phyloP scores from a whole-genome alignment of 2,113 vertebrate species.

The Hucho hucho region DNA sequence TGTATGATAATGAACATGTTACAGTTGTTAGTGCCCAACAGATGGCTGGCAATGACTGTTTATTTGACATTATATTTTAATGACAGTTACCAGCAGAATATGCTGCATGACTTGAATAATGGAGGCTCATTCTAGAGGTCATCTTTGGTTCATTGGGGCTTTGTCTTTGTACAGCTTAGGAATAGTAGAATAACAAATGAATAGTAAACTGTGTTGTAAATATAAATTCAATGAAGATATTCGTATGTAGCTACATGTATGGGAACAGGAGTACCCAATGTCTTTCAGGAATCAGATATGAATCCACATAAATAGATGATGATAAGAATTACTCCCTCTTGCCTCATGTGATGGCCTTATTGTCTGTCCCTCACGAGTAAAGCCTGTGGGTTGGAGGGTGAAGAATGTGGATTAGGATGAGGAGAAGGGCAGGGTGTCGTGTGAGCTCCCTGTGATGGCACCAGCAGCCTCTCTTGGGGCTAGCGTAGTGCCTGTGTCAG shows the following conservation, averaged over 20 bases:
- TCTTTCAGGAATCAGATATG: not conserved
- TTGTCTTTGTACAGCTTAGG: not conserved
- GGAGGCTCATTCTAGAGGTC: slow-evolving; percentile 45
- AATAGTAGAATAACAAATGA: slow-evolving; percentile 2
- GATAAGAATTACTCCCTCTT: not conserved
- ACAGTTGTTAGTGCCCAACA: slow-evolving; percentile 39
- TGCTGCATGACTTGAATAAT: slow-evolving; percentile 41
- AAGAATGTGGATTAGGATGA: slow-evolving; percentile 26
- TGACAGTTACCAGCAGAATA: slow-evolving; percentile 35
- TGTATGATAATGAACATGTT: slow-evolving; percentile 53
- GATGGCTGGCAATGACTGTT: slow-evolving; percentile 55
- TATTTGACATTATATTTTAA: slow-evolving; percentile 58
- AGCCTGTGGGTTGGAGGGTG: slow-evolving; percentile 13
- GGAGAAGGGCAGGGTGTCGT: slow-evolving; percentile 12
- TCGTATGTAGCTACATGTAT: not conserved
- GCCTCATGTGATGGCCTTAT: not conserved
- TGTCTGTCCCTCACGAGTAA: not conserved
- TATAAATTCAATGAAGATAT: too few relatives aligned
- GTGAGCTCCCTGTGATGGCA: slow-evolving; percentile 12
- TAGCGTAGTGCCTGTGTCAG: slow-evolving; percentile 19
- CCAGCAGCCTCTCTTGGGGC: slow-evolving; percentile 3
- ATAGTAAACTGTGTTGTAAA: not conserved
- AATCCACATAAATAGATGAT: not conserved
- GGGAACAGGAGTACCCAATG: not conserved
- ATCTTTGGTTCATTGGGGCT: slow-evolving; percentile 21